Conservation (phyloP, 2,113 vertebrate species). For the Piprites chloris region DNA sequence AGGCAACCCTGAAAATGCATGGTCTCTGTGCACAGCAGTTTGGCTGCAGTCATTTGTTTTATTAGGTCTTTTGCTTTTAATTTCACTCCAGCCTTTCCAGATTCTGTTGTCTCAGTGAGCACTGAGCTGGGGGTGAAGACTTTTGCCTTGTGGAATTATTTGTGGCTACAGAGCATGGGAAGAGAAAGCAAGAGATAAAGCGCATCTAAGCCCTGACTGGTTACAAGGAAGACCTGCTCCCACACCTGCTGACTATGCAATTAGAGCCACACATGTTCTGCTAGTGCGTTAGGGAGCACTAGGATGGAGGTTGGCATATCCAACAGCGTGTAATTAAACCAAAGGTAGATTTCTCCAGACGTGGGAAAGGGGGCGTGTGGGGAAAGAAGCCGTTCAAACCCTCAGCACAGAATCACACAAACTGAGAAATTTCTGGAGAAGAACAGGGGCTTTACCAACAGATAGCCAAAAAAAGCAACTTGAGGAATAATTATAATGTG, state of each 20-base stretch:
- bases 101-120: background rate
- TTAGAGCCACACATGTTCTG: background rate
- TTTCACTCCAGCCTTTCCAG: background rate
- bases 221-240: background rate
- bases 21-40: background rate
- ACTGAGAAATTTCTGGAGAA: background rate
- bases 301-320: rapidly evolving
- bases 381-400: background rate
- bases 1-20: background rate
- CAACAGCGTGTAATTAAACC: background rate
- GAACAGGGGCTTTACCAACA: background rate
- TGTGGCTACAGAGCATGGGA: background rate
- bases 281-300: background rate
- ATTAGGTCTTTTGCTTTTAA: background rate
- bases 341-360: background rate
- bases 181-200: background rate
- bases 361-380: rapidly evolving
- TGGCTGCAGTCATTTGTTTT: background rate
- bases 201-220: background rate
- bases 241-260: background rate
- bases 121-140: background rate
- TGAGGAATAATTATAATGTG: background rate
- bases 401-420: background rate
- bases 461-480: background rate
- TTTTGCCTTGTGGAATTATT: background rate